These are phyloP conservation scores for Geotrupes spiniger DNA, from an alignment of 2,888 invertebrate species.

Conservation along the genomic window DNA sequence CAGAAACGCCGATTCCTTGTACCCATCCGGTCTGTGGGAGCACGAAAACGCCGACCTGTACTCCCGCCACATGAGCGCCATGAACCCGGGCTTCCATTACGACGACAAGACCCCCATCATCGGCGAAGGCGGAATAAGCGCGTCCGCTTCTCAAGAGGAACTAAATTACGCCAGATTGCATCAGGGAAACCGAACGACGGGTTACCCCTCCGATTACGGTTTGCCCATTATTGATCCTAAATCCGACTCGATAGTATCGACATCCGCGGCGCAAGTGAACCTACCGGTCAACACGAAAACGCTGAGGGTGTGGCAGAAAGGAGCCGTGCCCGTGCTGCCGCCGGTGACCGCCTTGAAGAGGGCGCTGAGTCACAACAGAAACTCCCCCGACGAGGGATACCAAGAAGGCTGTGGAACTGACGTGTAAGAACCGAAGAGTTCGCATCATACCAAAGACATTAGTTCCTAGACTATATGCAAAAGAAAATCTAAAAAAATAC, in stretches of 20 bases:
- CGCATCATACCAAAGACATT: conserved; percentile 21
- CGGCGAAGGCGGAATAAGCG: conserved; percentile 56
- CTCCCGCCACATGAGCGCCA: conserved; percentile 59
- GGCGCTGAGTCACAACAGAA: conserved; percentile 77
- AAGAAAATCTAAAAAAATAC: too few species aligned
- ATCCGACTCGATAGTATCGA: conserved; percentile 41
- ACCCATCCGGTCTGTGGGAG: conserved; percentile 80
- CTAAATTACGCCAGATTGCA: conserved; percentile 59
- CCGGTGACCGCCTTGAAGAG: conserved; percentile 83
- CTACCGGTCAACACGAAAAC: conserved; percentile 69
- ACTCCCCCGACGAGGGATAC: conserved; percentile 87
- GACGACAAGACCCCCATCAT: conserved; percentile 77
- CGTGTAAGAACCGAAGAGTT: conserved; percentile 58
- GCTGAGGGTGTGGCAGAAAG: conserved; percentile 83
- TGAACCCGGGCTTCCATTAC: conserved; percentile 60
- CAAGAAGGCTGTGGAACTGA: conserved; percentile 92
- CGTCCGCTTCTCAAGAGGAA: conserved; percentile 63
- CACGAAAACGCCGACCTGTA: conserved; percentile 46
- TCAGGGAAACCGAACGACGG: conserved; percentile 44
- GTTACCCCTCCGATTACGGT: conserved; percentile 77
- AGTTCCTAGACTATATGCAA: conserved; percentile 17
- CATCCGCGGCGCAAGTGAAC: conserved; percentile 48
- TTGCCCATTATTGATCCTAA: conserved; percentile 61
- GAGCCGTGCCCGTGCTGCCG: conserved; percentile 77
- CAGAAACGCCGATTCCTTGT: conserved; percentile 71